Conservation (phyloP, 1,140 invertebrate species). For the Aphaenogaster rudis region DNA sequence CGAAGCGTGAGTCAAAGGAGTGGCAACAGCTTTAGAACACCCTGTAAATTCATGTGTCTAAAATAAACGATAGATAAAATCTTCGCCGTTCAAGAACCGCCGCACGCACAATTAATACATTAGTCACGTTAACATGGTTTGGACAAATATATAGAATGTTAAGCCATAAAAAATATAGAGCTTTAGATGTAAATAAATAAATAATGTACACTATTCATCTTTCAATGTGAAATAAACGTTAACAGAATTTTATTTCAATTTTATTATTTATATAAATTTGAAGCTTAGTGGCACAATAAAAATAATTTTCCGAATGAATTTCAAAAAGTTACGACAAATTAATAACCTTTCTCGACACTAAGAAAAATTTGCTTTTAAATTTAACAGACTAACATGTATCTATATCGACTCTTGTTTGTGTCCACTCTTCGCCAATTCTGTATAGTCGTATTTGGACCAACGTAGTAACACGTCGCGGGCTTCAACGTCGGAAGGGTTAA, state of each 20-base stretch:
- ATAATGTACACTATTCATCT: not conserved
- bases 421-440: not conserved
- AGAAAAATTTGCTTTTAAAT: not conserved
- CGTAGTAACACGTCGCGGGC: not conserved
- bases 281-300: not conserved
- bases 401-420: not conserved
- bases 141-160: not conserved
- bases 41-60: not conserved
- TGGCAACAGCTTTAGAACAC: not conserved
- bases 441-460: not conserved
- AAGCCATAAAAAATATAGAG: not conserved
- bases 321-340: not conserved
- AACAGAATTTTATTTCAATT: not conserved
- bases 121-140: conserved; percentile 8
- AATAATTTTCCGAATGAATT: not conserved
- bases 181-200: not conserved
- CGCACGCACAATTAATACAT: conserved; percentile 2
- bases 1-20: not conserved
- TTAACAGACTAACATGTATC: not conserved
- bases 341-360: not conserved
- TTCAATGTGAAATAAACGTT: not conserved
- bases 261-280: not conserved
- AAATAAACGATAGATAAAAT: conserved; percentile 19
- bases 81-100: not conserved
- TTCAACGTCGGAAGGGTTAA: conserved; percentile 25